These are phyloP conservation scores for Masticophis lateralis DNA, from an alignment of 2,797 vertebrate genomes.

Conservation along the genomic window DNA sequence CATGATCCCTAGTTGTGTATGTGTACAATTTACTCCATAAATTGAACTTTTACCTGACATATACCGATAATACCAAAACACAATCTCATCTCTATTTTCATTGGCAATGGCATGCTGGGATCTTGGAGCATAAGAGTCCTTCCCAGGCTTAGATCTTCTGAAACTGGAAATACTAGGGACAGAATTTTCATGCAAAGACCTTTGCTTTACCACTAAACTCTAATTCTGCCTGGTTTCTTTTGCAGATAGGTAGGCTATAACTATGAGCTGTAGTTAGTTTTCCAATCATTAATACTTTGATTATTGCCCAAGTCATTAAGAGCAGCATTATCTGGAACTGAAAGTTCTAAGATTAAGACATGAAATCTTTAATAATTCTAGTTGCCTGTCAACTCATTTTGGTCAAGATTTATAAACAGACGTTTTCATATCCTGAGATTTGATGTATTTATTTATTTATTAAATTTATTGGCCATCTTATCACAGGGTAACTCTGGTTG, in stretches of 20 bases:
- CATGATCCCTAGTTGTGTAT: rapidly evolving
- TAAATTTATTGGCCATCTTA: neutral
- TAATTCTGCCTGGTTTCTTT: neutral
- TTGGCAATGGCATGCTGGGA: neutral
- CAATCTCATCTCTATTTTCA: neutral
- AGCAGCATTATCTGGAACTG: neutral
- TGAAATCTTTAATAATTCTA: neutral
- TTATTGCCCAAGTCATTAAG: neutral
- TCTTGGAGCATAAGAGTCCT: neutral
- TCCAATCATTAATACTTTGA: neutral
- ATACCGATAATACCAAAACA: rapidly evolving
- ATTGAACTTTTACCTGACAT: rapidly evolving
- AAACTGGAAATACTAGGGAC: neutral
- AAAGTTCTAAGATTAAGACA: neutral
- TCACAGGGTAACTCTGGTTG: neutral
- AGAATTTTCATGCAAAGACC: neutral
- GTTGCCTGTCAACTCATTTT: neutral
- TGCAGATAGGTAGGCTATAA: neutral
- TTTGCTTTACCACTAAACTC: neutral
- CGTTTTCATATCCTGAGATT: neutral
- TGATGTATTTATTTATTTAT: neutral
- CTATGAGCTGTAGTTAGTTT: neutral
- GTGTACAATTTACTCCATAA: neutral
- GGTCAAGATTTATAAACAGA: neutral
- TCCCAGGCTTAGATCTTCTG: neutral